These are phyloP conservation scores for Kuschelorhynchus macadamiae DNA, from an alignment of 2,888 invertebrate species.

Conservation along the genomic window DNA sequence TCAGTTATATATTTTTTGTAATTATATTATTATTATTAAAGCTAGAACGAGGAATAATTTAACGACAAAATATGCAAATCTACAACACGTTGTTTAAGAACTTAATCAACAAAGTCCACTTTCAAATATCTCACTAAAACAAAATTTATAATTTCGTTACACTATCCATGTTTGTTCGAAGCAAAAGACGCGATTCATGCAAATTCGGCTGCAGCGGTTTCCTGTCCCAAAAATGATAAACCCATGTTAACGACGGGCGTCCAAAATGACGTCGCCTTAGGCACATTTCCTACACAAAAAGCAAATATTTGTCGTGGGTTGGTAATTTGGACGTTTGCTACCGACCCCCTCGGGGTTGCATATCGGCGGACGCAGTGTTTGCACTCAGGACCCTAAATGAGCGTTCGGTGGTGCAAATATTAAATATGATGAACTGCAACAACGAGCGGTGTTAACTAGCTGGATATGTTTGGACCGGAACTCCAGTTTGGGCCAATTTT, in stretches of 20 bases:
- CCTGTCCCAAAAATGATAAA: conserved; percentile 24
- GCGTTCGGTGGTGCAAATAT: conserved; percentile 34
- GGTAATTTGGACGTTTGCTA: conserved; percentile 43
- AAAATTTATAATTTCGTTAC: too few relatives aligned
- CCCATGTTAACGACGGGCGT: conserved; percentile 36
- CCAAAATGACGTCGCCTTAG: conserved; percentile 41
- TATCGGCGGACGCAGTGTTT: conserved; percentile 43
- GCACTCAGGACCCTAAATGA: conserved; percentile 41
- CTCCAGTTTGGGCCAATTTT: too few relatives aligned
- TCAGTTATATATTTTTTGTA: too few relatives aligned
- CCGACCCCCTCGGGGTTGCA: conserved; percentile 30
- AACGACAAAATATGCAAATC: too few relatives aligned
- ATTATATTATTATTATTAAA: too few relatives aligned
- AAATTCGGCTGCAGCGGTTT: neutral
- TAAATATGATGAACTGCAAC: conserved; percentile 33
- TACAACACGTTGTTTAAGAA: too few relatives aligned
- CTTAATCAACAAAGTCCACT: too few relatives aligned
- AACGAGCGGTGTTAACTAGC: neutral
- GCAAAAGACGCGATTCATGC: neutral
- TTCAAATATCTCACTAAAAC: too few relatives aligned
- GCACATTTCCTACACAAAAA: conserved; percentile 42
- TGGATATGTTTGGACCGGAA: too few relatives aligned
- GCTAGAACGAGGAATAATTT: too few relatives aligned
- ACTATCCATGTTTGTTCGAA: too few relatives aligned
- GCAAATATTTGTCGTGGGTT: conserved; percentile 45